phyloP scores from a whole-genome alignment of 92 coral and sea anemone species.

The Desmophyllum pertusum region DNA sequence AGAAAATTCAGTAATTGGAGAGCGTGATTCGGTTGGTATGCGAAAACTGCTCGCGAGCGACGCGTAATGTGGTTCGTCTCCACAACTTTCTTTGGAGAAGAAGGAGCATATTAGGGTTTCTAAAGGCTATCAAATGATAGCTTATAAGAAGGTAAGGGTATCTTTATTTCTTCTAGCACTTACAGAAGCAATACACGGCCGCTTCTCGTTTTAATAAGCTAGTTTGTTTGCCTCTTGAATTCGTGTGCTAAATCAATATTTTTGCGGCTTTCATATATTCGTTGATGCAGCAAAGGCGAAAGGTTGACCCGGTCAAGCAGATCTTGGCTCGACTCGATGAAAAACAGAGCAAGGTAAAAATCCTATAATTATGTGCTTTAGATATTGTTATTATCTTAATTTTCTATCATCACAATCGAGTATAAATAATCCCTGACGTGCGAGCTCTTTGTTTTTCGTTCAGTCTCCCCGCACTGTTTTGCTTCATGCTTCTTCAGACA shows the following conservation, averaged over 20 bases:
- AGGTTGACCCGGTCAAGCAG: slow-evolving; percentile 72
- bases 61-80: slow-evolving; percentile 7
- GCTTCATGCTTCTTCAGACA: background rate
- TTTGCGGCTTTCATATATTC: background rate
- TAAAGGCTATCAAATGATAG: slow-evolving; percentile 43
- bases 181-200: background rate
- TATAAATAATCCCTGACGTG: slow-evolving; percentile 26
- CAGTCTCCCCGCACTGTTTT: background rate
- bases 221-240: slow-evolving; percentile 32
- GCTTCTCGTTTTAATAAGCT: slow-evolving; percentile 12
- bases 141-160: slow-evolving; percentile 40
- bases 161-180: background rate
- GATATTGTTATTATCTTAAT: background rate
- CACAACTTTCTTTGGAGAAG: background rate
- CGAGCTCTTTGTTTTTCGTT: background rate
- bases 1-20: background rate
- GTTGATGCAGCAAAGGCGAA: slow-evolving; percentile 19
- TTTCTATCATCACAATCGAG: slow-evolving; percentile 6
- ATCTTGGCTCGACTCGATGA: slow-evolving; percentile 72
- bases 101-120: background rate
- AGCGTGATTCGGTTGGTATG: background rate
- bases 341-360: slow-evolving; percentile 70
- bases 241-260: background rate
- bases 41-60: background rate
- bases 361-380: slow-evolving; percentile 4